These are phyloP conservation scores for Tenthredo amoena DNA, from an alignment of 2,888 invertebrate species.

Conservation along the genomic window DNA sequence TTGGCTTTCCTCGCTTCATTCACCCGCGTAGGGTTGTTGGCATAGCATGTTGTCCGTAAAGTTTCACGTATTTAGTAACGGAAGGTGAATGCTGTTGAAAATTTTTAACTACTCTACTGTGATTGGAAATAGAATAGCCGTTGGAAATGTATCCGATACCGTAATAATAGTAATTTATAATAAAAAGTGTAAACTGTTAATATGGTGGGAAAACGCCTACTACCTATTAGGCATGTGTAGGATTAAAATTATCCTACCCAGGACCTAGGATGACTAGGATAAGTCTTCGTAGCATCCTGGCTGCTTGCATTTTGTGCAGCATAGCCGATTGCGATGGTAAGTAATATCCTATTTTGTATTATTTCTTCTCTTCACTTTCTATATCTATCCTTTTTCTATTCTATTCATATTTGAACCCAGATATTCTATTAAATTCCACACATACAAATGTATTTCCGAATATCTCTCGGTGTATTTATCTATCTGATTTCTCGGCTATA, in stretches of 20 bases:
- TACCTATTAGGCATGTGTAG: conserved; percentile 57
- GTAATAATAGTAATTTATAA: neutral
- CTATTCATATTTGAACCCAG: neutral
- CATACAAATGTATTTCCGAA: neutral
- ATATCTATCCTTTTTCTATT: neutral
- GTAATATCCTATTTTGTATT: neutral
- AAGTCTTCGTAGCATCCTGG: conserved; percentile 64
- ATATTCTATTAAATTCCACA: neutral
- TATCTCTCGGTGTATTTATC: conserved; percentile 12
- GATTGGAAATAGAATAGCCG: neutral
- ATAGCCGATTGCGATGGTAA: conserved; percentile 61
- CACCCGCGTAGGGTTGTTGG: conserved; percentile 36
- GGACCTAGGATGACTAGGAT: conserved; percentile 68
- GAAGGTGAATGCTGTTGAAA: neutral
- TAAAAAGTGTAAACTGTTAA: neutral
- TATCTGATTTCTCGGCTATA: neutral
- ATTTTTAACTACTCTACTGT: neutral
- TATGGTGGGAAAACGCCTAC: conserved; percentile 1
- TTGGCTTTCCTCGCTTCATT: conserved; percentile 24
- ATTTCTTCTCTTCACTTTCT: neutral
- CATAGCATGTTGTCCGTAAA: conserved; percentile 1
- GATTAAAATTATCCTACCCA: conserved; percentile 57
- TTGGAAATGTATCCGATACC: conserved; percentile 1
- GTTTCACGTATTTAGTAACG: neutral
- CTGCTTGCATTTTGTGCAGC: conserved; percentile 65